A percentile compares a stretch with the other conserved stretches of the same genome.
These are phyloP conservation scores for Acholoe squamosa DNA, from an alignment of 2,888 invertebrate genomes.

Conservation along the genomic window DNA sequence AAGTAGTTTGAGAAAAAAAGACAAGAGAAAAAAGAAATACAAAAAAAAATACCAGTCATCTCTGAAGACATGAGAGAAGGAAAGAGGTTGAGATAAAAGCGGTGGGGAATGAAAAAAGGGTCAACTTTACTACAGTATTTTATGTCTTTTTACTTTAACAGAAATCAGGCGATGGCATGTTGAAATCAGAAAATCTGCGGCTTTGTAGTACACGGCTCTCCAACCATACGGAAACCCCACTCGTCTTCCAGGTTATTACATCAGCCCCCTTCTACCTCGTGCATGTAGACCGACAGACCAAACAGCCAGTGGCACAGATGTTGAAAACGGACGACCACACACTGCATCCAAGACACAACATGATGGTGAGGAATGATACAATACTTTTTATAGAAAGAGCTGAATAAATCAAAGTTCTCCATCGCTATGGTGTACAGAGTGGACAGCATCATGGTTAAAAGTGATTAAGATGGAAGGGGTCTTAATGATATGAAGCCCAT, in stretches of 20 bases:
- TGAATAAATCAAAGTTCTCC: not conserved
- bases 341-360: conserved; percentile 77
- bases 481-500: too few relatives aligned
- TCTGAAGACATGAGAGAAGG: too few relatives aligned
- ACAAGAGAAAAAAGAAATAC: too few relatives aligned
- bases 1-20: too few relatives aligned
- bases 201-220: conserved; percentile 76
- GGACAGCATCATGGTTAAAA: too few relatives aligned
- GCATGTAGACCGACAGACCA: conserved; percentile 74
- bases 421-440: not conserved
- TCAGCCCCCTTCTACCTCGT: conserved; percentile 77
- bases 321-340: conserved; percentile 75
- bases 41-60: too few relatives aligned
- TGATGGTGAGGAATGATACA: too few relatives aligned
- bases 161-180: conserved; percentile 68
- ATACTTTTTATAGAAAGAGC: conserved; percentile 65
- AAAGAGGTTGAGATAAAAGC: too few relatives aligned
- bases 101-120: too few relatives aligned
- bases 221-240: conserved; percentile 79
- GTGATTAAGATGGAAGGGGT: too few relatives aligned
- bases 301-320: conserved; percentile 68
- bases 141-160: too few relatives aligned
- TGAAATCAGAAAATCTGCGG: conserved; percentile 73
- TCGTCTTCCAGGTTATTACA: conserved; percentile 77
- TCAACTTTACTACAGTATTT: too few relatives aligned